Evolutionary conservation across 2,113 vertebrate species (phyloP).

Genomic region (Ahaetulla prasina): DNA sequence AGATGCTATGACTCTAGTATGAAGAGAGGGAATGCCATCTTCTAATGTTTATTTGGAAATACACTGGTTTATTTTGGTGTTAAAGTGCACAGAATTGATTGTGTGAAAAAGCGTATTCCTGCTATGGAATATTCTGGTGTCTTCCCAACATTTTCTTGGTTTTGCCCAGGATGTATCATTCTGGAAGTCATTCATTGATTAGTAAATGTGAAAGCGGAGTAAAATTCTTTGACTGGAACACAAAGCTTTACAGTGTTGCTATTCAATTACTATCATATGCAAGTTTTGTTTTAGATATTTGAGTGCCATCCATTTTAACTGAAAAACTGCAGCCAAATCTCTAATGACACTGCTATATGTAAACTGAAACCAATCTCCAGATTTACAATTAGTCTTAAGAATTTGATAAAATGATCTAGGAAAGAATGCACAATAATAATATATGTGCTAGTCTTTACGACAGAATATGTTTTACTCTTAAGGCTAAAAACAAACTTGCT

Average conservation of each 20-base stretch:
- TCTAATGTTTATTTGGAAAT: neutral
- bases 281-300: neutral
- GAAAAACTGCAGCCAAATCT: neutral
- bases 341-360: neutral
- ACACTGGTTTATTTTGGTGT: neutral
- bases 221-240: neutral
- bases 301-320: neutral
- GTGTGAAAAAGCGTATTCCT: neutral
- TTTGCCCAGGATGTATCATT: neutral
- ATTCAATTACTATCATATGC: neutral
- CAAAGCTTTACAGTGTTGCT: neutral
- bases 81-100: neutral
- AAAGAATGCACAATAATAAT: neutral
- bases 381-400: neutral
- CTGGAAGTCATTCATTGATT: neutral
- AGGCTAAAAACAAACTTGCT: neutral
- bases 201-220: neutral
- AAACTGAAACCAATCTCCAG: neutral
- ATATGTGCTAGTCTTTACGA: neutral
- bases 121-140: neutral
- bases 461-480: neutral
- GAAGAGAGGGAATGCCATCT: neutral
- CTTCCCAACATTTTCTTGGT: neutral
- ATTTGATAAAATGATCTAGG: neutral
- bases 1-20: neutral